Evolutionary conservation across 2,888 invertebrate species (phyloP).

Genomic region (Conchocele bisecta): DNA sequence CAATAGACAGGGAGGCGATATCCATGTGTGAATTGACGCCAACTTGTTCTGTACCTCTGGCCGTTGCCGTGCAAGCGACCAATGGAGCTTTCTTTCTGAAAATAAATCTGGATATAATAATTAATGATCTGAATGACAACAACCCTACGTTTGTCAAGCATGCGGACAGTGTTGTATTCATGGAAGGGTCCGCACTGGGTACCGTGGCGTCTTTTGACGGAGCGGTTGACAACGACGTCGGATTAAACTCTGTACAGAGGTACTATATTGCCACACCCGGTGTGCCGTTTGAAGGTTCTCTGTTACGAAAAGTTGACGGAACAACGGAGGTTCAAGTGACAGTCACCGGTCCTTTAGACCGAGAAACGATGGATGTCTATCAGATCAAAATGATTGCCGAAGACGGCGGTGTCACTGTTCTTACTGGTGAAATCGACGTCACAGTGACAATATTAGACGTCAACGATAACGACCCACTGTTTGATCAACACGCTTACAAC

Average conservation of each 20-base stretch:
- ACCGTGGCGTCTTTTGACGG: constrained; percentile 60
- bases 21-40: constrained; percentile 54
- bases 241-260: constrained; percentile 61
- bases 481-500: constrained; percentile 61
- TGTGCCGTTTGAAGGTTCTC: constrained; percentile 60
- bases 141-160: constrained; percentile 64
- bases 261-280: constrained; percentile 59
- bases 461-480: constrained; percentile 69
- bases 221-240: constrained; percentile 66
- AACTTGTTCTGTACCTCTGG: constrained; percentile 59
- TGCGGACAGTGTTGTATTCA: constrained; percentile 56
- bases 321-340: constrained; percentile 63
- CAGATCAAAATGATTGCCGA: constrained; percentile 63
- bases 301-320: constrained; percentile 60
- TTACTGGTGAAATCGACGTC: constrained; percentile 58
- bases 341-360: constrained; percentile 63
- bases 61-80: constrained; percentile 66
- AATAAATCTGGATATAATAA: constrained; percentile 64
- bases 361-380: constrained; percentile 66
- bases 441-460: constrained; percentile 64
- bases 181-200: constrained; percentile 62
- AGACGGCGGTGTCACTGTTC: constrained; percentile 64
- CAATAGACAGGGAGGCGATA: constrained; percentile 63
- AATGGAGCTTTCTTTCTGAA: constrained; percentile 68
- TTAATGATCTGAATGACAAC: constrained; percentile 73